Conservation (phyloP, 2,888 invertebrate species). For the Scaptomyza parva region DNA sequence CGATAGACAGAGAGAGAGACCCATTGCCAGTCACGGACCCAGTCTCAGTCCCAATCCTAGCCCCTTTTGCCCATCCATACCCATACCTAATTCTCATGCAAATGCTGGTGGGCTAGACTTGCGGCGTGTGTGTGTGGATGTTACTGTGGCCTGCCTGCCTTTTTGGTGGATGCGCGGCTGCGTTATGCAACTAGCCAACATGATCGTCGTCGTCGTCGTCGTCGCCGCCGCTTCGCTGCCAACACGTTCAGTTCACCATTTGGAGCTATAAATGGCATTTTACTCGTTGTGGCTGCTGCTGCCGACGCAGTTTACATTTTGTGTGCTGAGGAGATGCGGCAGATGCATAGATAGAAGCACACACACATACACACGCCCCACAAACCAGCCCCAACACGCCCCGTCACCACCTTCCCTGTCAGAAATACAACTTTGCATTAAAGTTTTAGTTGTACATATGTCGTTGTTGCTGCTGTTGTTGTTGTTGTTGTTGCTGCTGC, state of each 20-base stretch:
- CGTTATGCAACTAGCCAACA: slow-evolving; percentile 66
- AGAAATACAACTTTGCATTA: slow-evolving; percentile 44
- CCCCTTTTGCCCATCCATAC: background rate
- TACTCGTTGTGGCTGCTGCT: slow-evolving; percentile 42
- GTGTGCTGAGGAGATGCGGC: too few relatives aligned
- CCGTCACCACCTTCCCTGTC: background rate
- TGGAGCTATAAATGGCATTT: slow-evolving; percentile 78
- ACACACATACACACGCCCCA: slow-evolving; percentile 1
- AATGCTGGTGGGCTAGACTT: slow-evolving; percentile 71
- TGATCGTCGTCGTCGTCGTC: slow-evolving; percentile 16
- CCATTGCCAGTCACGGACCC: slow-evolving; percentile 1
- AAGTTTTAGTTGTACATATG: slow-evolving; percentile 29
- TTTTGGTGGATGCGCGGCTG: slow-evolving; percentile 38
- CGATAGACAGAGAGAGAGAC: slow-evolving; percentile 20
- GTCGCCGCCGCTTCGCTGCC: slow-evolving; percentile 30
- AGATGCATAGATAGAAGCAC: too few relatives aligned
- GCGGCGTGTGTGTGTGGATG: slow-evolving; percentile 21
- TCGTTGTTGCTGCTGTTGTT: slow-evolving; percentile 17
- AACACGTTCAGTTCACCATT: slow-evolving; percentile 74
- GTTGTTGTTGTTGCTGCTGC: slow-evolving; percentile 9
- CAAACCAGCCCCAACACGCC: background rate
- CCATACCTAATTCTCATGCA: slow-evolving; percentile 25
- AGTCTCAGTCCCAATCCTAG: slow-evolving; percentile 1
- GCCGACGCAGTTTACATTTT: slow-evolving; percentile 52
- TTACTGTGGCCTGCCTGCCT: slow-evolving; percentile 18